Percentiles rank a stretch among this genome's conserved stretches.
Conservation (phyloP, 2,888 invertebrate genomes). For the Choreutis nemorana region DNA sequence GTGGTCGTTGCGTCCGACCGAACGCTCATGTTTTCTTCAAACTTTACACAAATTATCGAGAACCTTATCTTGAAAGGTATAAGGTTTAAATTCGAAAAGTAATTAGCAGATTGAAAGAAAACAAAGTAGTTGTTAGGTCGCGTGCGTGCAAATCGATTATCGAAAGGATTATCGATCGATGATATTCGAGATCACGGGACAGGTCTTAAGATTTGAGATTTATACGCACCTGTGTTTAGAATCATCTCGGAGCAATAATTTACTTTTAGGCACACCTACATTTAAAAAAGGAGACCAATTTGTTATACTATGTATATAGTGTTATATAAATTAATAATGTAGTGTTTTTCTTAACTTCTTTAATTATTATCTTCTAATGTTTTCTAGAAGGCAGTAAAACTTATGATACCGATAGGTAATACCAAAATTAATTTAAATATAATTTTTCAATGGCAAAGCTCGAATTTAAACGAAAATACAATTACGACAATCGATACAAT, state of each 20-base stretch:
- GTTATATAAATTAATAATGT: neutral
- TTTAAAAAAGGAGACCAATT: no score
- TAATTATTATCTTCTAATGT: neutral
- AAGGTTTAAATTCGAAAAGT: slow-evolving; percentile 9
- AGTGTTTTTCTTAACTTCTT: neutral
- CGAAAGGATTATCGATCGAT: slow-evolving; percentile 25
- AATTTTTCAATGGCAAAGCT: no score
- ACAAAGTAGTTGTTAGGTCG: slow-evolving; percentile 25
- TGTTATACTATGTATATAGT: no score
- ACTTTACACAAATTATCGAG: slow-evolving; percentile 7
- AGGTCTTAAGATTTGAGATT: slow-evolving; percentile 20
- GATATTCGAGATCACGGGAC: slow-evolving; percentile 26
- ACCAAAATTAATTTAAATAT: no score
- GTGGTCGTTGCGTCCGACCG: slow-evolving; percentile 36
- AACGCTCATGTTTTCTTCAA: slow-evolving; percentile 21
- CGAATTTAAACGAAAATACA: no score
- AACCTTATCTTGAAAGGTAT: neutral
- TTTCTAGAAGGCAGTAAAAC: neutral
- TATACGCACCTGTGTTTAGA: slow-evolving; percentile 13
- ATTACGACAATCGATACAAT: no score
- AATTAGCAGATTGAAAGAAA: slow-evolving; percentile 7
- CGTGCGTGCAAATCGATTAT: slow-evolving; percentile 48
- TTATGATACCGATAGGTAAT: no score
- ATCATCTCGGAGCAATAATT: slow-evolving; percentile 12
- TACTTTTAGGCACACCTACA: neutral